Conservation (phyloP, 2,888 invertebrate genomes). For the Tinea pellionella region DNA sequence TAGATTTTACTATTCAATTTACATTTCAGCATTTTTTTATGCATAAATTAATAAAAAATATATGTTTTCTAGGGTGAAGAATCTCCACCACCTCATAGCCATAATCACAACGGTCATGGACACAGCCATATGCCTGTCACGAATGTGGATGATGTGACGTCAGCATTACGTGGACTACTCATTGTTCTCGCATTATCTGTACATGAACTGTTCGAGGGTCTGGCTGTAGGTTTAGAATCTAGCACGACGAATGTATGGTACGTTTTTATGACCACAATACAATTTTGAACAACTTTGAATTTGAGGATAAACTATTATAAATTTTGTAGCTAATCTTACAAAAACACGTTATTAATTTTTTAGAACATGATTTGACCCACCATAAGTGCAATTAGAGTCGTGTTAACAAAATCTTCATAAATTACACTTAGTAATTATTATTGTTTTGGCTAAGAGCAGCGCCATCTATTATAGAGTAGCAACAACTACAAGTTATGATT, state of each 20-base stretch:
- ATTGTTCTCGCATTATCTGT: slow-evolving; percentile 86
- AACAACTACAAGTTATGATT: not conserved
- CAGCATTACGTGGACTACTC: slow-evolving; percentile 76
- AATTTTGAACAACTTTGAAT: too few relatives aligned
- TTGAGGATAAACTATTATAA: too few relatives aligned
- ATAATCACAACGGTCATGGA: slow-evolving; percentile 23
- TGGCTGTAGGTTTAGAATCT: slow-evolving; percentile 82
- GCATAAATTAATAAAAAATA: too few relatives aligned
- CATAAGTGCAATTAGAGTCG: too few relatives aligned
- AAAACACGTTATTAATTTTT: too few relatives aligned
- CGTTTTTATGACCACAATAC: slow-evolving; percentile 20
- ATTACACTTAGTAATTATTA: too few relatives aligned
- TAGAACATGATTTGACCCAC: too few relatives aligned
- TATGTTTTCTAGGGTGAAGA: not conserved
- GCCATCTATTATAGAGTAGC: not conserved
- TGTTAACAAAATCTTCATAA: too few relatives aligned
- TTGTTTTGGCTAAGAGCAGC: not conserved
- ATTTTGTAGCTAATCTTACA: too few relatives aligned
- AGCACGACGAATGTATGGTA: slow-evolving; percentile 59
- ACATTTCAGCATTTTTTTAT: too few relatives aligned
- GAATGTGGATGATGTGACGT: slow-evolving; percentile 53
- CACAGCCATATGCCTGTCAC: slow-evolving; percentile 60
- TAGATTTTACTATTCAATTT: too few relatives aligned
- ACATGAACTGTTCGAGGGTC: slow-evolving; percentile 88
- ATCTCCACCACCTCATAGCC: slow-evolving; percentile 19